Conservation (phyloP, 2,888 invertebrate species). For the Tiliacea citrago region DNA sequence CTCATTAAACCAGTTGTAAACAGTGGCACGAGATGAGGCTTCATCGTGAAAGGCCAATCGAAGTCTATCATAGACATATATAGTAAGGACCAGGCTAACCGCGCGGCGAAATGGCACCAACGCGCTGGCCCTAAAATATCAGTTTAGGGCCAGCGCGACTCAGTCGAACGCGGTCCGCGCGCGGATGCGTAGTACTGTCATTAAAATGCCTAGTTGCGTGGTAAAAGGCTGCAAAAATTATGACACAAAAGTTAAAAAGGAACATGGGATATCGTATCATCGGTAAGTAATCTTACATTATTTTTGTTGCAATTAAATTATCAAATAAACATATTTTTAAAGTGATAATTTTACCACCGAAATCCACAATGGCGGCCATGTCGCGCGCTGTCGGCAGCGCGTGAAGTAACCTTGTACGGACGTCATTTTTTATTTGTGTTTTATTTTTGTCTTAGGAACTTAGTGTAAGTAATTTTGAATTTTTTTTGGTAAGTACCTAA, state of each 20-base stretch:
- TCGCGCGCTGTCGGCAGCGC: not conserved
- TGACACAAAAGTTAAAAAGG: not conserved
- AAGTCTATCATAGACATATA: no score
- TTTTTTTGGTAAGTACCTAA: not conserved
- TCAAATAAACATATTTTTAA: not conserved
- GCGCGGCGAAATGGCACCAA: no score
- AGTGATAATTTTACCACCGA: not conserved
- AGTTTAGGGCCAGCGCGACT: conserved; percentile 1
- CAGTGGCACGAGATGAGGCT: no score
- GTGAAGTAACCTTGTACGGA: not conserved
- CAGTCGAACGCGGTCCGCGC: not conserved
- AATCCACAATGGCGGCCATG: not conserved
- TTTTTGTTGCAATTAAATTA: not conserved
- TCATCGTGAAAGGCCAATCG: no score
- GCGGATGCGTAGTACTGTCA: not conserved
- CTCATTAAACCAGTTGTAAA: no score
- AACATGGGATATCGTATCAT: not conserved
- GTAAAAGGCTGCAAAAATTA: not conserved
- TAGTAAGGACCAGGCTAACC: no score
- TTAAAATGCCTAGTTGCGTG: not conserved
- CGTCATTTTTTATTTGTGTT: not conserved
- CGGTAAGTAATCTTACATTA: not conserved
- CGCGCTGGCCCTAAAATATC: conserved; percentile 3
- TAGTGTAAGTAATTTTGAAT: not conserved
- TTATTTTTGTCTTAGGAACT: not conserved